Base-by-base conservation (phyloP, 2,888 invertebrate species). In the Andrena haemorrhoa region DNA sequence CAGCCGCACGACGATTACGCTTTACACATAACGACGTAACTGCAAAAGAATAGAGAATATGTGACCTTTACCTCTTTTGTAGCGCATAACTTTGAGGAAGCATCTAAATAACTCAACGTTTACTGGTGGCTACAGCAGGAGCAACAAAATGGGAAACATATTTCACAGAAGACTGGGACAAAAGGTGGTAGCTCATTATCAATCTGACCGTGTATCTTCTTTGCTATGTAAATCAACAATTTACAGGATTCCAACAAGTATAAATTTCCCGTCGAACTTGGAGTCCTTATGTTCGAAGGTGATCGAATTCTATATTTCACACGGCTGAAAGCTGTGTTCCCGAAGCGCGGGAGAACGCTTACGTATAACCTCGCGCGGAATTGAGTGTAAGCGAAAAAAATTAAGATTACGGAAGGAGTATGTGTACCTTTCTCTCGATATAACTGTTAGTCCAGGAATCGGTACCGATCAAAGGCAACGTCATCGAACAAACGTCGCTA, bases 321-420 rank as follows among this genome's bases (percentile, higher is more conserved):
- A n/a, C 12, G n/a, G 69, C 33, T 33, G 16, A 29, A 35, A 72
- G 10, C 23, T 49, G 63, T 68, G 33, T 20, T 16, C 16, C n/a
- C 63, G n/a, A 10, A 80, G 80, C 80, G 80, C 80, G 80, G 80
- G 80, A 80, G 80, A 80, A 79, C 56, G 72, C 66, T 73, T 49
- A 58, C 72, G 49, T 80, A 68, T 72, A 80, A 79, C 79, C 79
- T 80, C 49, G 56, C 63, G 51, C 29, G 47, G n/a, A 10, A 23
- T 49, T 31, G 29, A 58, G 23, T 20, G 56, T 73, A 20, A 12
- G 16, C 20, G 23, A 0, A n/a, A 16, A 35, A 26, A 66, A 65
- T 41, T 60, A 51, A 16, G 16, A 29, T 33, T n/a, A 23, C 31
- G n/a, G 16, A 49, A 64, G 33, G 63, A 56, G 20, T 51, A 5